Evolutionary conservation across 2,888 invertebrate species (phyloP).

Genomic region (Patella ulyssiponensis): DNA sequence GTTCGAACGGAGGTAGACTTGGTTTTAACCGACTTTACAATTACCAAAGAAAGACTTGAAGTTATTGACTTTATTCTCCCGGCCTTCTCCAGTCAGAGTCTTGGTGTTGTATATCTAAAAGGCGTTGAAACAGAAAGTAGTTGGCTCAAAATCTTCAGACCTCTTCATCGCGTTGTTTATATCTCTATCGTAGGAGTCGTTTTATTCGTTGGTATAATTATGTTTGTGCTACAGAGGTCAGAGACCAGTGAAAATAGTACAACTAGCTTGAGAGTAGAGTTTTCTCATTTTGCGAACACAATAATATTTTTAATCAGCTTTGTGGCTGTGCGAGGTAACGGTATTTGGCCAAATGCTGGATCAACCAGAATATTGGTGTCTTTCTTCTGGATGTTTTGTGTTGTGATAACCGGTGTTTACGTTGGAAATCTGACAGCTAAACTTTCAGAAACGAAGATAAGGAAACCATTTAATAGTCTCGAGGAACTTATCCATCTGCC

Average conservation of each 20-base stretch:
- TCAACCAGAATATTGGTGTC: neutral
- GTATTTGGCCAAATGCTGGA: neutral
- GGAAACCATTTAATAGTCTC: too few relatives aligned
- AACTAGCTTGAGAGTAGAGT: too few relatives aligned
- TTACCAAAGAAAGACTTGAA: too few relatives aligned
- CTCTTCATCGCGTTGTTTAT: neutral
- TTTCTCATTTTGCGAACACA: neutral
- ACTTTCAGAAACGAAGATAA: neutral
- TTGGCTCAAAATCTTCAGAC: too few relatives aligned
- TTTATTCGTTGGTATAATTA: neutral
- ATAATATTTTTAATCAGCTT: neutral
- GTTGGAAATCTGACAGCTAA: neutral
- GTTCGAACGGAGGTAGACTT: too few relatives aligned
- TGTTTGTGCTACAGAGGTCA: neutral
- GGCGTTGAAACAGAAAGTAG: too few relatives aligned
- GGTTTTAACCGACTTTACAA: too few relatives aligned
- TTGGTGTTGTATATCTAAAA: too few relatives aligned
- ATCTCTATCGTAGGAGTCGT: neutral
- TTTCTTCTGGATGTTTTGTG: constrained; percentile 1
- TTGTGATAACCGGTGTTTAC: neutral
- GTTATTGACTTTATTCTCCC: too few relatives aligned
- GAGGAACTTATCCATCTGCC: too few relatives aligned
- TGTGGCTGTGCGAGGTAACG: neutral
- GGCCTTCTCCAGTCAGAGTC: too few relatives aligned
- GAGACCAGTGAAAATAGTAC: neutral